Evolutionary conservation across 2,113 vertebrate species (phyloP).

Genomic region (Acinonyx jubatus): DNA sequence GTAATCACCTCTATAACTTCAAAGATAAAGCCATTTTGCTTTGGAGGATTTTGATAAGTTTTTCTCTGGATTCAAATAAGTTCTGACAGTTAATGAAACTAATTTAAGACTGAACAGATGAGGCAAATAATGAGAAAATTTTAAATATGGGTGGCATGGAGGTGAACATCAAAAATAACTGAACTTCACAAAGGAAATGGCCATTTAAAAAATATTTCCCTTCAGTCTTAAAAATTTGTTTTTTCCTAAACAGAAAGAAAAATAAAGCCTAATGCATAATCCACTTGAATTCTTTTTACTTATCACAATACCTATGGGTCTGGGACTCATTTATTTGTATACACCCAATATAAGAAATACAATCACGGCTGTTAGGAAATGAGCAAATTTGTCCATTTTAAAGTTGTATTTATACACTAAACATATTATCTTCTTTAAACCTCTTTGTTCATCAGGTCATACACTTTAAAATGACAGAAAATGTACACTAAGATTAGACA

Average conservation of each 20-base stretch:
- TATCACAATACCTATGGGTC: background rate
- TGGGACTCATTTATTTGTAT: background rate
- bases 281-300: background rate
- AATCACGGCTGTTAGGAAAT: background rate
- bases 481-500: background rate
- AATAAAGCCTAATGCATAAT: background rate
- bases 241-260: background rate
- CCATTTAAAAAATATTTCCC: constrained; percentile 6
- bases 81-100: background rate
- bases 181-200: background rate
- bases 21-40: background rate
- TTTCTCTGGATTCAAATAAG: background rate
- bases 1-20: background rate
- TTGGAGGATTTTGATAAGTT: background rate
- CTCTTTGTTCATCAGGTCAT: background rate
- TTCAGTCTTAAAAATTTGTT: background rate
- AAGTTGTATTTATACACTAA: background rate
- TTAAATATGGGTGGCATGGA: background rate
- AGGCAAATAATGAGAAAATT: background rate
- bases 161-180: background rate
- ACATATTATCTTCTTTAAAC: background rate
- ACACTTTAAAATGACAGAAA: background rate
- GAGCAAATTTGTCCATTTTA: background rate
- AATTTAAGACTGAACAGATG: background rate
- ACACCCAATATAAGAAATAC: background rate